phyloP scores from a whole-genome alignment of 2,797 vertebrate species.

The Rallus crepitans region DNA sequence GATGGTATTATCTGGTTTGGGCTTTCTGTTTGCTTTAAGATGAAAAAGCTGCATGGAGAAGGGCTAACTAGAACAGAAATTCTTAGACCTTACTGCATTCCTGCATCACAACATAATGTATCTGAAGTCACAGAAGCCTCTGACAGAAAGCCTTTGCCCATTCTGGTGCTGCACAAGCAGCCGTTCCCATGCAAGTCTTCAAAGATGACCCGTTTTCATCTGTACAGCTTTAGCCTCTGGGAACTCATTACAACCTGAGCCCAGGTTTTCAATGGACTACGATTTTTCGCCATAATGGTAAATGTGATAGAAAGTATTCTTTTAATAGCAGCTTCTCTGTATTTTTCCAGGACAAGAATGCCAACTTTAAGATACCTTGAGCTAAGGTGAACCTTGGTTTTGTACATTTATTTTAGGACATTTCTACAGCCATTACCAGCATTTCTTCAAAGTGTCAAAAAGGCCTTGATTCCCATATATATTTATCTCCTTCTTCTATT shows the following conservation, averaged over 20 bases:
- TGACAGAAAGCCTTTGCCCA: rapidly evolving
- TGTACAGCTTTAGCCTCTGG: background rate
- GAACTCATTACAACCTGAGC: background rate
- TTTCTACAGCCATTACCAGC: background rate
- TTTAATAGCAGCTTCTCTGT: background rate
- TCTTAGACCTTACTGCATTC: background rate
- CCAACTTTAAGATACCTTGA: background rate
- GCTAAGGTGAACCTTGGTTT: slow-evolving; percentile 9
- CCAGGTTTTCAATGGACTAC: background rate
- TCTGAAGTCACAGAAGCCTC: background rate
- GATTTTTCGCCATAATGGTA: background rate
- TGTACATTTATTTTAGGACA: slow-evolving; percentile 11
- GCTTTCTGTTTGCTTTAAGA: background rate
- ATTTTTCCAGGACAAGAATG: background rate
- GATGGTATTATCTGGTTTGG: background rate
- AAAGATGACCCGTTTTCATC: background rate
- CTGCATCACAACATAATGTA: background rate
- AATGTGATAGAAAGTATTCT: background rate
- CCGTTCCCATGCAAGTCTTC: background rate
- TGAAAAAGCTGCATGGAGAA: background rate
- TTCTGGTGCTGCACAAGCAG: background rate
- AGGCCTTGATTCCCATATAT: background rate
- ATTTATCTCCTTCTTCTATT: slow-evolving; percentile 16
- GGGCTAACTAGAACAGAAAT: background rate
- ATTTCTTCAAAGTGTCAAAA: slow-evolving; percentile 1